Conservation (phyloP, 2,113 vertebrate genomes). For the Chroicocephalus ridibundus region DNA sequence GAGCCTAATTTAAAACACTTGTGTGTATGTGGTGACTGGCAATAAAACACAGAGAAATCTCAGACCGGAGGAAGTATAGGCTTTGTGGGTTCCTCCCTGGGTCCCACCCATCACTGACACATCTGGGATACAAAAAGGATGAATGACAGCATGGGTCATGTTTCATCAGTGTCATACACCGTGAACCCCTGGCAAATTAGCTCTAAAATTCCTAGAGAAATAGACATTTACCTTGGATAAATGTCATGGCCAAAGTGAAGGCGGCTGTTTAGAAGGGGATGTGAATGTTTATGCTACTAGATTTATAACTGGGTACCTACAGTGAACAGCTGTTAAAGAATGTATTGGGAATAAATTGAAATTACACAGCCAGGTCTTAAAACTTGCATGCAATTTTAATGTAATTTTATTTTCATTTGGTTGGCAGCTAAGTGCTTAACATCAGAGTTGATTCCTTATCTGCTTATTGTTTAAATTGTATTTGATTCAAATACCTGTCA, state of each 20-base stretch:
- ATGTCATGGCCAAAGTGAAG: neutral
- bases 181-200: neutral
- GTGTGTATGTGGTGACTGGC: neutral
- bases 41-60: slow-evolving; percentile 32
- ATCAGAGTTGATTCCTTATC: neutral
- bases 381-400: neutral
- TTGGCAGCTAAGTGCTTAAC: neutral
- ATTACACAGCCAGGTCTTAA: neutral
- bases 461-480: neutral
- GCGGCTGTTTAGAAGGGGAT: neutral
- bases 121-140: neutral
- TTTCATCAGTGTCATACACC: neutral
- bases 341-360: neutral
- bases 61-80: neutral
- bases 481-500: neutral
- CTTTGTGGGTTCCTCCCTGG: slow-evolving; percentile 4
- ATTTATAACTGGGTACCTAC: neutral
- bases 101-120: neutral
- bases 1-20: slow-evolving; percentile 47
- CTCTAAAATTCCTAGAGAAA: neutral
- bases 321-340: neutral
- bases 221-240: neutral
- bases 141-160: neutral
- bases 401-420: neutral
- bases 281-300: neutral